A percentile compares a stretch with the other conserved stretches of the same genome.
phyloP scores from a whole-genome alignment of 2,113 vertebrate genomes.

The Vanacampus margaritifer region DNA sequence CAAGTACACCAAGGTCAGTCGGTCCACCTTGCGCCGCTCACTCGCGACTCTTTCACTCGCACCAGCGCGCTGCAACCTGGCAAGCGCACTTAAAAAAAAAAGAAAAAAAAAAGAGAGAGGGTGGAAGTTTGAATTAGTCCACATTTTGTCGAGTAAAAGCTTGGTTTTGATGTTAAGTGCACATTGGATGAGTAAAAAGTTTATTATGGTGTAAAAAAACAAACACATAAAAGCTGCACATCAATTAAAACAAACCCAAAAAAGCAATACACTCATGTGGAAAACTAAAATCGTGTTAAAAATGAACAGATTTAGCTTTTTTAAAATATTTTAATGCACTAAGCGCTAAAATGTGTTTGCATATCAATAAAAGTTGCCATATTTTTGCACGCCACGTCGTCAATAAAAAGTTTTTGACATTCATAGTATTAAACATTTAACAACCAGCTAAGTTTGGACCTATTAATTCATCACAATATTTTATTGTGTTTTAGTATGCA shows the following conservation, averaged over 20 bases:
- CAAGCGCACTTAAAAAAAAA: neutral
- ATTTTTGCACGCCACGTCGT: neutral
- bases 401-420: neutral
- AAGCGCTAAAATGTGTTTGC: neutral
- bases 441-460: too few species aligned
- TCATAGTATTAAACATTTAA: neutral
- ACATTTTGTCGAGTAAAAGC: neutral
- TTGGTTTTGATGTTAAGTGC: neutral
- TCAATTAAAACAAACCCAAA: neutral
- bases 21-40: constrained; percentile 2
- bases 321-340: neutral
- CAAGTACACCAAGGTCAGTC: constrained; percentile 93
- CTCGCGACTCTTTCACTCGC: neutral
- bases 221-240: neutral
- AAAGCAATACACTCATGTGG: neutral
- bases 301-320: neutral
- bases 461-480: neutral
- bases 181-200: neutral
- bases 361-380: neutral
- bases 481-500: neutral
- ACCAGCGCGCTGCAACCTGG: neutral
- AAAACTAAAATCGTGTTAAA: neutral
- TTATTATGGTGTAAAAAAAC: neutral
- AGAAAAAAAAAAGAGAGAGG: too few species aligned
- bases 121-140: neutral